These are phyloP conservation scores for Patella depressa DNA, from an alignment of 2,888 invertebrate species.

Conservation along the genomic window DNA sequence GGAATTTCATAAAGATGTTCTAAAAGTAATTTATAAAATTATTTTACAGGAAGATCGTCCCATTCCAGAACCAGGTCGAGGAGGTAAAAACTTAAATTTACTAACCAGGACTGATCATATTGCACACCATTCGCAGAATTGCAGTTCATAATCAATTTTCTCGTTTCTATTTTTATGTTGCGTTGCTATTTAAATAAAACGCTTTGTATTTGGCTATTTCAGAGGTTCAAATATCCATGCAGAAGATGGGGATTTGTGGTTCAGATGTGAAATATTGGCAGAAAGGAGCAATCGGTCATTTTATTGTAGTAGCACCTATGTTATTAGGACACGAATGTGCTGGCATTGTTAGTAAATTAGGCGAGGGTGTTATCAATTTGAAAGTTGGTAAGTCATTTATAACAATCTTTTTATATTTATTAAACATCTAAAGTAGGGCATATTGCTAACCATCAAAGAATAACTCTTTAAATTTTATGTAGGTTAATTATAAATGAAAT, in stretches of 20 bases:
- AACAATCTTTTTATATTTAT: too few relatives aligned
- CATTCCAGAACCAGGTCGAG: constrained; percentile 81
- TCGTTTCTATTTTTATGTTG: too few relatives aligned
- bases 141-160: too few relatives aligned
- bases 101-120: too few relatives aligned
- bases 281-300: constrained; percentile 85
- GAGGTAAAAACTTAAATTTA: constrained; percentile 76
- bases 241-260: constrained; percentile 95
- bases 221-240: constrained; percentile 91
- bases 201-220: constrained; percentile 37
- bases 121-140: too few relatives aligned
- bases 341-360: constrained; percentile 77
- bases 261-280: constrained; percentile 92
- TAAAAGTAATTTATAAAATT: neutral
- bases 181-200: too few relatives aligned
- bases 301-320: constrained; percentile 89
- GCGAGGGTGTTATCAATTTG: constrained; percentile 74
- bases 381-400: constrained; percentile 73
- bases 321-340: constrained; percentile 93
- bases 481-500: neutral
- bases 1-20: neutral
- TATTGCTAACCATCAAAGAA: too few relatives aligned
- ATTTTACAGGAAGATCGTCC: constrained; percentile 83
- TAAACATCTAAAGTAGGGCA: too few relatives aligned
- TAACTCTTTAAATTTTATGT: neutral